These are phyloP conservation scores for Drosophila quinaria DNA, from an alignment of 2,888 invertebrate species.

Conservation along the genomic window DNA sequence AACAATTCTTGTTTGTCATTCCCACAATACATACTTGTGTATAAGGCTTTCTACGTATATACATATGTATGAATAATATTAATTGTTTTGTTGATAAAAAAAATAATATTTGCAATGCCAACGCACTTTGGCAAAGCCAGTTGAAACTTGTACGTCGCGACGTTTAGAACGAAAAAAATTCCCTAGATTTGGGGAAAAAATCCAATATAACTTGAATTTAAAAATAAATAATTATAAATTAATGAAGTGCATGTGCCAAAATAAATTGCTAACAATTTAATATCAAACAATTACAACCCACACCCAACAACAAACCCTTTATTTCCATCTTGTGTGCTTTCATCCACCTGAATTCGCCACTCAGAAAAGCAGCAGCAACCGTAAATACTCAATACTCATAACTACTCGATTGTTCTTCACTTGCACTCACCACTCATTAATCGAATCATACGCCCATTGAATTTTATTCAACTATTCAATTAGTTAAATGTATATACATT, in stretches of 20 bases:
- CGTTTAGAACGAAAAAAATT: slow-evolving; percentile 49
- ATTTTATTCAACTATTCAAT: slow-evolving; percentile 17
- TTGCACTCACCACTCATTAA: slow-evolving; percentile 11
- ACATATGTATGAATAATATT: slow-evolving; percentile 25
- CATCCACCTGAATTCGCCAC: background rate
- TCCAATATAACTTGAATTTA: background rate
- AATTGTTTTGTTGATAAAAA: slow-evolving; percentile 64
- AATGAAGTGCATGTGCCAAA: slow-evolving; percentile 8
- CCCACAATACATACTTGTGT: slow-evolving; percentile 31
- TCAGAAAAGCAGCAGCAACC: background rate
- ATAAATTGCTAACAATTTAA: slow-evolving; percentile 2
- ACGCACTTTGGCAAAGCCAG: slow-evolving; percentile 66
- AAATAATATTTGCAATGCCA: slow-evolving; percentile 54
- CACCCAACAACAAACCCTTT: background rate
- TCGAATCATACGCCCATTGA: slow-evolving; percentile 46
- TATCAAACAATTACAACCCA: background rate
- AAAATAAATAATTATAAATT: background rate
- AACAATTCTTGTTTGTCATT: slow-evolving; percentile 53
- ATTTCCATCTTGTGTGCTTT: slow-evolving; percentile 7
- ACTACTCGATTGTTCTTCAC: slow-evolving; percentile 16
- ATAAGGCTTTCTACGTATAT: slow-evolving; percentile 20
- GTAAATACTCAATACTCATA: slow-evolving; percentile 16
- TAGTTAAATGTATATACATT: background rate
- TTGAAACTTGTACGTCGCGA: slow-evolving; percentile 61
- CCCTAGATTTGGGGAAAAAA: background rate